phyloP scores from a whole-genome alignment of 2,797 vertebrate species.

The Anolis apletophallus region DNA sequence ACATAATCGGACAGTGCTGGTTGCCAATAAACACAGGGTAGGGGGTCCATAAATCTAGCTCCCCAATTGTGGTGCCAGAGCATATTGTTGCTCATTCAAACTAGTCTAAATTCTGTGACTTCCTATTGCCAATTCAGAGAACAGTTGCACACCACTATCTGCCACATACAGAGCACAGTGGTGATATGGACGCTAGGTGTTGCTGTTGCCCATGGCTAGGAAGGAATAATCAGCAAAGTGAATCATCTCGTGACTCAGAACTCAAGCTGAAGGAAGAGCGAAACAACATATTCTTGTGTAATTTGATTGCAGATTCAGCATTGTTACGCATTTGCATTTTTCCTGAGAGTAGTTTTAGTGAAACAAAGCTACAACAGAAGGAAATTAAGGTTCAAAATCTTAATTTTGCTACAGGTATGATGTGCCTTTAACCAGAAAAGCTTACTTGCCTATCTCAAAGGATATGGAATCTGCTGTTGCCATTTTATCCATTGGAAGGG shows the following conservation, averaged over 20 bases:
- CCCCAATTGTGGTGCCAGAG: neutral
- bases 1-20: neutral
- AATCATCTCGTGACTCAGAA: neutral
- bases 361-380: neutral
- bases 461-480: conserved; percentile 65
- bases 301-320: neutral
- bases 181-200: conserved; percentile 20
- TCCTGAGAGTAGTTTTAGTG: neutral
- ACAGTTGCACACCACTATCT: neutral
- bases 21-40: neutral
- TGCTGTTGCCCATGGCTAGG: conserved; percentile 38
- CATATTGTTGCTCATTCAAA: neutral
- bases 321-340: neutral
- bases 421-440: neutral
- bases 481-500: conserved; percentile 79
- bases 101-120: neutral
- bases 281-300: neutral
- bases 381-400: neutral
- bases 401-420: neutral
- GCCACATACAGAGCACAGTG: neutral
- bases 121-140: neutral
- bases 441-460: conserved; percentile 61
- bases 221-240: neutral
- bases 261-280: neutral
- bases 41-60: neutral